Conservation (phyloP, 2,888 invertebrate genomes). For the Ectropis crepuscularia region DNA sequence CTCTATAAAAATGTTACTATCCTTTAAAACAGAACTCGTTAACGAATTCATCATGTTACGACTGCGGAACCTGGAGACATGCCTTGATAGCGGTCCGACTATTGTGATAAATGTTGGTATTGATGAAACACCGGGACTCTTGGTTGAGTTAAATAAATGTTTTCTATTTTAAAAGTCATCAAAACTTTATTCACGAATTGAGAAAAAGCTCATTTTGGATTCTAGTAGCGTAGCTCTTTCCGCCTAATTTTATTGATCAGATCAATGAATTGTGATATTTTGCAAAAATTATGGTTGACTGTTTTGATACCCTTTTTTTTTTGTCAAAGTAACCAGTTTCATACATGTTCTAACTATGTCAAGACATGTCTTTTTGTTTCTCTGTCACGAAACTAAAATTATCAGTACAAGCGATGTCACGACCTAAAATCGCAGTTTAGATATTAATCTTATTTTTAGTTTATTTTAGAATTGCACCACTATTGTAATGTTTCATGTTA, state of each 20-base stretch:
- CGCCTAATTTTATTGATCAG: constrained; percentile 36
- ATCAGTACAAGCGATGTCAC: constrained; percentile 44
- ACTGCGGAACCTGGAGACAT: constrained; percentile 46
- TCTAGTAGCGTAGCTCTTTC: constrained; percentile 11
- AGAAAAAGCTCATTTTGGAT: background rate
- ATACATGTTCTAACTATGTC: constrained; percentile 21
- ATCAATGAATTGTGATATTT: constrained; percentile 29
- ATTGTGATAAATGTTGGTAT: constrained; percentile 13
- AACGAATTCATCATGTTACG: constrained; percentile 42
- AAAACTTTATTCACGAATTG: constrained; percentile 10
- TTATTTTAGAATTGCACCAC: constrained; percentile 22
- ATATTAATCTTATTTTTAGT: constrained; percentile 43
- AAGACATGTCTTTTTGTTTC: constrained; percentile 52
- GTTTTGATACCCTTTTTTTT: constrained; percentile 3
- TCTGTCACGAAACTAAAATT: constrained; percentile 42
- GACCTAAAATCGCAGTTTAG: constrained; percentile 46
- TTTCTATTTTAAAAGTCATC: background rate
- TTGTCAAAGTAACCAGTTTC: constrained; percentile 5
- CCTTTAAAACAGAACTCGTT: constrained; percentile 24
- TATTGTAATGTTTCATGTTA: constrained; percentile 10
- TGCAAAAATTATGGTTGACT: constrained; percentile 5
- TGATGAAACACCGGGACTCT: too few relatives aligned
- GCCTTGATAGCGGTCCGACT: constrained; percentile 27
- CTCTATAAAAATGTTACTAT: constrained; percentile 30
- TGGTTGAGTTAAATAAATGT: too few relatives aligned